phyloP scores from a whole-genome alignment of 2,797 vertebrate genomes.

The Psittacula derbiana region DNA sequence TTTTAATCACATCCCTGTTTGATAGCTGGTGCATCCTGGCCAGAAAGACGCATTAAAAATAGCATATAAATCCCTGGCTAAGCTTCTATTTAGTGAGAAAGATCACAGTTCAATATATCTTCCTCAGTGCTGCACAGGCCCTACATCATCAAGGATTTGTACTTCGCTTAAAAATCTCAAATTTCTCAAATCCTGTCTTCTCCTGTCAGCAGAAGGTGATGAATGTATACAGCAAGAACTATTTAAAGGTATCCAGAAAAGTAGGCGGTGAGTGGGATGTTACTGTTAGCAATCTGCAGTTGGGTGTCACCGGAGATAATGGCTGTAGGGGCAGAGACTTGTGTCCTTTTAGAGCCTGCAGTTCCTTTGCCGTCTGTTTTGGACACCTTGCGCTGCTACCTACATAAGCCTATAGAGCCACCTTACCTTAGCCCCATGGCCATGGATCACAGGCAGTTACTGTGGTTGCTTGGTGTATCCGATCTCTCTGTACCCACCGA shows the following conservation, averaged over 20 bases:
- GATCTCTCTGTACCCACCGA: accelerated
- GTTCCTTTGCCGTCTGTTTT: neutral
- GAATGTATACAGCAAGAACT: neutral
- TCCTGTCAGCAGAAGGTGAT: neutral
- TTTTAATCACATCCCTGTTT: neutral
- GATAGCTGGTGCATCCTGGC: neutral
- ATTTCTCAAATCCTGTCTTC: neutral
- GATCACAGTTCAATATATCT: neutral
- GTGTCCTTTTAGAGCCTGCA: neutral
- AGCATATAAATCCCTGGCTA: neutral
- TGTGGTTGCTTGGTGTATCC: neutral
- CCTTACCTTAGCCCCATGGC: neutral
- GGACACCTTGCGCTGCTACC: neutral
- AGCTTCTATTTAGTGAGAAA: neutral
- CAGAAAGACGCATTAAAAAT: neutral
- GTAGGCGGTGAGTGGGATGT: neutral
- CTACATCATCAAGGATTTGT: neutral
- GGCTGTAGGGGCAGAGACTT: neutral
- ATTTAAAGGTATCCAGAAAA: neutral
- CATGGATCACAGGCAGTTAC: neutral
- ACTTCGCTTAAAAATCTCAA: neutral
- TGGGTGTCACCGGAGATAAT: neutral
- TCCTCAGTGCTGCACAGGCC: neutral
- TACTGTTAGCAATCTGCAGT: neutral
- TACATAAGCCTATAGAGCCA: neutral